Conservation (phyloP, 2,797 vertebrate species). For the Platyrinchus mystaceus region DNA sequence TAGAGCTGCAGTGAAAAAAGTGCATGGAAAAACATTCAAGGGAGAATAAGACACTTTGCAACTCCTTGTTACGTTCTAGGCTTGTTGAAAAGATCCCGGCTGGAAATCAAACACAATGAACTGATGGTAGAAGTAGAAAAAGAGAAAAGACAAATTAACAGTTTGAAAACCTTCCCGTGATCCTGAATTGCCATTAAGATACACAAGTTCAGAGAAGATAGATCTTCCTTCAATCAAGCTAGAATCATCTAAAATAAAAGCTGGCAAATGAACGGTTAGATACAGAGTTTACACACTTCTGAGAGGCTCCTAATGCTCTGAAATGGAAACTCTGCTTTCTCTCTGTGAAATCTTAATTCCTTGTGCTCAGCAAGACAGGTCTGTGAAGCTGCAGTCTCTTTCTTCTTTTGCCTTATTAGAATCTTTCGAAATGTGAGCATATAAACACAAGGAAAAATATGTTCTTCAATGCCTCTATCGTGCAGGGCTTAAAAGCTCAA, state of each 20-base stretch:
- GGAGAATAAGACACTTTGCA: not conserved
- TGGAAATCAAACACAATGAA: not conserved
- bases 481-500: constrained; percentile 22
- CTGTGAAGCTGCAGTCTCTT: not conserved
- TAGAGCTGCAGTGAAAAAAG: not conserved
- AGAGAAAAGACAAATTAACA: not conserved
- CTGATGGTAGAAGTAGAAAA: not conserved
- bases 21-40: not conserved
- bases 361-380: not conserved
- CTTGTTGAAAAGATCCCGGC: not conserved
- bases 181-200: not conserved
- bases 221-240: not conserved
- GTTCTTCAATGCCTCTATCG: not conserved
- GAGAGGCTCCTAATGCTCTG: not conserved
- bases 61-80: not conserved
- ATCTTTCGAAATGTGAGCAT: not conserved
- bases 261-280: not conserved
- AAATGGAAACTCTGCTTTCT: not conserved
- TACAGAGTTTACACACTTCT: not conserved
- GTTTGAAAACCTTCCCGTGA: not conserved
- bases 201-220: not conserved
- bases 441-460: constrained; percentile 24
- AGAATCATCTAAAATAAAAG: not conserved
- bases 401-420: constrained; percentile 5
- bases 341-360: constrained; percentile 20